Evolutionary conservation across 2,888 invertebrate species (phyloP), one percentile per base, ranked within the genome.

Genomic region (Arrhopalites spinosus): DNA sequence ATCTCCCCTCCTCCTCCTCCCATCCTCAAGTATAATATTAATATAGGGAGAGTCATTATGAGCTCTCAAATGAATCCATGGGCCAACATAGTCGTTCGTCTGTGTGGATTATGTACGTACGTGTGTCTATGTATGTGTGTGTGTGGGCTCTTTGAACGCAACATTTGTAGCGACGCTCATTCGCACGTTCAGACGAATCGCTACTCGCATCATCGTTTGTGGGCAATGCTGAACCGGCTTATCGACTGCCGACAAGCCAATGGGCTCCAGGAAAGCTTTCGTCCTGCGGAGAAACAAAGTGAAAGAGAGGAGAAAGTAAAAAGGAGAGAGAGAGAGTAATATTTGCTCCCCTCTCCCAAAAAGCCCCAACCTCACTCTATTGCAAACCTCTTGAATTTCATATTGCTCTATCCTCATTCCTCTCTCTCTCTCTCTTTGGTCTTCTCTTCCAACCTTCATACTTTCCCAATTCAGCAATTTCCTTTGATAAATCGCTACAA

Each of bases 61-160:
- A 82, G 82, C 81, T 80, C 82, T 83, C 81, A 83, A 83, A 83
- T 83, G 83, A 83, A 83, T 83, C 82, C 78, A 81, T 82, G 81
- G 78, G 78, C 36, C 63, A 71, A 71, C 71, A 71, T 70, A 70
- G 73, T 66, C 69, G 63, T 71, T 70, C 45, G 53, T 67, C 61
- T 30, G n/a, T n/a, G n/a, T n/a, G 29, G 29, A 29, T 63, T 20
- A 43, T 23, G 29, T 53, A 23, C 50, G 23, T 23, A 36, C 15
- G 20, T 64, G 27, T 75, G 25, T 70, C 30, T 17, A 68, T 53
- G 20, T 43, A 59, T 53, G 47, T 59, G 27, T 63, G 27, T 71
- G 36, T 43, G 59, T 73, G 72, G 73, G 71, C 67, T 74, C 53
- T 73, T 61, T 36, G 69, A 61, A 79, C 76, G 82, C 75, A 83